Evolutionary conservation across 2,888 invertebrate genomes (phyloP).

Genomic region (Antheraea yamamai): DNA sequence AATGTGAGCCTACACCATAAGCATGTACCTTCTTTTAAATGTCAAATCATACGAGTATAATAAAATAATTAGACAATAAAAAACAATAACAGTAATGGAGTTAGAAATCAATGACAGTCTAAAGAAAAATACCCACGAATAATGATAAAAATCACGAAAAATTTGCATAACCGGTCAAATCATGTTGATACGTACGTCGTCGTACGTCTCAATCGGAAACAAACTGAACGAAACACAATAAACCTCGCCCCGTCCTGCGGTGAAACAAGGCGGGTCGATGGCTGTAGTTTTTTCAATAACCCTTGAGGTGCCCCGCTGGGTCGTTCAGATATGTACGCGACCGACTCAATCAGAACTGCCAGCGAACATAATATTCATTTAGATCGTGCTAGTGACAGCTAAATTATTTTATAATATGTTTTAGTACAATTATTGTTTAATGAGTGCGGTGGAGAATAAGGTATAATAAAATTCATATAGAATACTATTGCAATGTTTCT

Average conservation of each 20-base stretch:
- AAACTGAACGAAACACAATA: slow-evolving; percentile 30
- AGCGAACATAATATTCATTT: slow-evolving; percentile 33
- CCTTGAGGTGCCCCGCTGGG: slow-evolving; percentile 65
- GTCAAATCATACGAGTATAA: too few species aligned
- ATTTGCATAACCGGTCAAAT: not conserved
- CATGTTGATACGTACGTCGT: slow-evolving; percentile 24
- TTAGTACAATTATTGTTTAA: slow-evolving; percentile 2
- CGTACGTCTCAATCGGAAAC: slow-evolving; percentile 27
- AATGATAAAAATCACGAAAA: not conserved
- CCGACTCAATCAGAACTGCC: slow-evolving; percentile 47
- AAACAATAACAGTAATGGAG: not conserved
- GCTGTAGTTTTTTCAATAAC: slow-evolving; percentile 67
- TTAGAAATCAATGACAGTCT: not conserved
- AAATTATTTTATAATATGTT: slow-evolving; percentile 23
- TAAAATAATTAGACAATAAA: too few species aligned
- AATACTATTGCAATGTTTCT: not conserved
- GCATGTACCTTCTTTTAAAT: too few species aligned
- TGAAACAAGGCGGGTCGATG: slow-evolving; percentile 65
- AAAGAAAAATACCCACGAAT: not conserved
- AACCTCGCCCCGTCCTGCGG: slow-evolving; percentile 56
- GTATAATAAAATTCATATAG: not conserved
- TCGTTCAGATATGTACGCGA: slow-evolving; percentile 24
- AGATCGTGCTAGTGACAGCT: slow-evolving; percentile 42
- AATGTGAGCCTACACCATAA: too few species aligned
- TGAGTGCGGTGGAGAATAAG: not conserved